Base-by-base conservation (phyloP, 1,140 invertebrate species). In the Euglossa dilemma region DNA sequence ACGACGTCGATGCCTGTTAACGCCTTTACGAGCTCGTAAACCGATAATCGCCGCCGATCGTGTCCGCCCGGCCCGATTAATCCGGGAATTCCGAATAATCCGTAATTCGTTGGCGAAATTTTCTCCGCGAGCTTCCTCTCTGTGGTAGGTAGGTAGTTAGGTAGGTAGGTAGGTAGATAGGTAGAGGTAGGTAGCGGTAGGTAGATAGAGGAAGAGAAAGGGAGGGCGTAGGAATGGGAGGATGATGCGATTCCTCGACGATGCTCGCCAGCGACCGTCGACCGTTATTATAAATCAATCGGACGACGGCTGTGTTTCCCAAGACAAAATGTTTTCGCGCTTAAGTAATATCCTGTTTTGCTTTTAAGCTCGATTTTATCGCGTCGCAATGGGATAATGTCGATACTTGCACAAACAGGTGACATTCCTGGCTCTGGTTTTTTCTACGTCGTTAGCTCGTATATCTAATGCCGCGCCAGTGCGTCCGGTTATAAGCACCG, bases 391-490 rank as follows among this genome's bases (percentile, higher is more conserved):
- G 56, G 66, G 61, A 85, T 88, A 88, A 80, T 63, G 87, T 80
- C 77, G 85, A 80, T 79, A 88, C 86, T 87, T 85, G 87, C 83
- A 88, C 86, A 88, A 88, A 88, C 87, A 88, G 83, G 86, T 88
- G 87, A 88, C 87, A 88, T 88, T 88, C 87, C 83, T 88, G 74
- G n/a, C 69, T 70, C 66, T 28, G 75, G 57, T 80, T 87, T 88
- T 85, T 71, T 84, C 50, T 23, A 45, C 28, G 43, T 23, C 56
- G 50, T 83, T 85, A 54, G 61, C 84, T 88, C 87, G 86, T 83
- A 80, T 88, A 88, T 88, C 86, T 87, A 85, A 83, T 85, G 66
- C 63, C 73, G 77, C 52, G 80, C 50, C 63, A 76, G 52, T 77
- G 78, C 82, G 83, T 88, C 86, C 87, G 85, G 86, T 87, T 87